A percentile compares a stretch with the other conserved stretches of the same genome.
Conservation (phyloP, 1,140 invertebrate species). For the Trichomalopsis sarcophagae region DNA sequence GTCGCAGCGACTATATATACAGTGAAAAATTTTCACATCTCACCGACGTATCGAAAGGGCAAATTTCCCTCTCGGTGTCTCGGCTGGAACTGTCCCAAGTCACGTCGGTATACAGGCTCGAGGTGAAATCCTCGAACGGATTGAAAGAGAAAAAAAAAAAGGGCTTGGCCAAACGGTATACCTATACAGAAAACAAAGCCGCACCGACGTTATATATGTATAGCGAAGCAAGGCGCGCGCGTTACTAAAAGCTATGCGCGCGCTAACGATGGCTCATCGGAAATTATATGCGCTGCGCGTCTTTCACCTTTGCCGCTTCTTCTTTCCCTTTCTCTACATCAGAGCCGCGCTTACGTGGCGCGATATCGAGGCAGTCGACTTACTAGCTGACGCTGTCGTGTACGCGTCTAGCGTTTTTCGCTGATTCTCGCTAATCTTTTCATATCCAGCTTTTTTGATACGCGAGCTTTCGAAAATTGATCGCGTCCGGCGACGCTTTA, state of each 20-base stretch:
- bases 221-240: not conserved
- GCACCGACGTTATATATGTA: not conserved
- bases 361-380: too few species aligned
- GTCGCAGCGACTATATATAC: too few species aligned
- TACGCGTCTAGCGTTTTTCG: too few species aligned
- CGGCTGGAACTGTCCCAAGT: not conserved
- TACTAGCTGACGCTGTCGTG: too few species aligned
- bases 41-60: not conserved
- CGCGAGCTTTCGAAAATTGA: too few species aligned
- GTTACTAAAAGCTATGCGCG: too few species aligned
- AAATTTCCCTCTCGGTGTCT: not conserved
- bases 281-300: not conserved
- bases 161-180: not conserved
- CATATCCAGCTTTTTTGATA: too few species aligned
- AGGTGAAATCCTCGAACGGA: not conserved
- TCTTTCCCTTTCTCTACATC: constrained; percentile 46
- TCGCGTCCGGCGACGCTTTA: too few species aligned
- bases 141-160: not conserved
- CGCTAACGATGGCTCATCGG: not conserved
- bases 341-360: constrained; percentile 38
- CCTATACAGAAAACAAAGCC: not conserved
- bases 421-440: too few species aligned
- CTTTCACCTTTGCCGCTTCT: constrained; percentile 15
- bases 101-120: not conserved
- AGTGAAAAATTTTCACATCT: too few species aligned